These are phyloP conservation scores for Carassius auratus DNA, from an alignment of 2,113 vertebrate genomes.

Conservation along the genomic window DNA sequence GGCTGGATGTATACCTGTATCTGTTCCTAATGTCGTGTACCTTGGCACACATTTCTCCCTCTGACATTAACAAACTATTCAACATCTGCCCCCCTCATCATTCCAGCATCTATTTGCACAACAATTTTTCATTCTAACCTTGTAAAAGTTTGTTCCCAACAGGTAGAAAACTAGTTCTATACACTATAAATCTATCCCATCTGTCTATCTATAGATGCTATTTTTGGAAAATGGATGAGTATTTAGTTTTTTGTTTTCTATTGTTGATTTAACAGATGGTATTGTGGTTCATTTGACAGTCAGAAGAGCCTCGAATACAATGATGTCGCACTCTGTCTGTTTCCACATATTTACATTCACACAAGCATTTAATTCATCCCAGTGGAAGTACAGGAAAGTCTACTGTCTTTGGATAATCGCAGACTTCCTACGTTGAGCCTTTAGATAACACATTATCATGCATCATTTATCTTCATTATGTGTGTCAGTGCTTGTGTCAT, in stretches of 20 bases:
- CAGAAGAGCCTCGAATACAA: background rate
- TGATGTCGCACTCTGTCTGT: conserved; percentile 14
- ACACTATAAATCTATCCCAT: background rate
- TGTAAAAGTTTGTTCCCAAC: conserved; percentile 32
- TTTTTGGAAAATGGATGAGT: background rate
- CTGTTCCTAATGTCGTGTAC: conserved; percentile 70
- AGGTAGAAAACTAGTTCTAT: background rate
- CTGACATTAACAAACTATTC: conserved; percentile 75
- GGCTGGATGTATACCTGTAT: conserved; percentile 50
- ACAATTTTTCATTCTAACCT: conserved; percentile 36
- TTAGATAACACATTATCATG: conserved; percentile 69
- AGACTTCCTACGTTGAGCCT: conserved; percentile 56
- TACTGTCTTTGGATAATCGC: conserved; percentile 56
- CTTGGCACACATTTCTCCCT: conserved; percentile 77
- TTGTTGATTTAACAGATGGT: conserved; percentile 2
- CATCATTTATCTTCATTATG: conserved; percentile 72
- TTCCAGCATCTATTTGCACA: conserved; percentile 64
- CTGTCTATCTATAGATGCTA: background rate
- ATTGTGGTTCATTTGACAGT: background rate
- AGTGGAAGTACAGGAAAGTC: conserved; percentile 34
- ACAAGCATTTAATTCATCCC: conserved; percentile 48
- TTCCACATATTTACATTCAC: conserved; percentile 23
- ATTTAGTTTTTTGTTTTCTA: background rate
- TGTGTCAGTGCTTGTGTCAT: conserved; percentile 63
- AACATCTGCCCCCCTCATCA: conserved; percentile 76